Evolutionary conservation across 2,888 invertebrate species (phyloP).

Genomic region (Piscicola geometra): DNA sequence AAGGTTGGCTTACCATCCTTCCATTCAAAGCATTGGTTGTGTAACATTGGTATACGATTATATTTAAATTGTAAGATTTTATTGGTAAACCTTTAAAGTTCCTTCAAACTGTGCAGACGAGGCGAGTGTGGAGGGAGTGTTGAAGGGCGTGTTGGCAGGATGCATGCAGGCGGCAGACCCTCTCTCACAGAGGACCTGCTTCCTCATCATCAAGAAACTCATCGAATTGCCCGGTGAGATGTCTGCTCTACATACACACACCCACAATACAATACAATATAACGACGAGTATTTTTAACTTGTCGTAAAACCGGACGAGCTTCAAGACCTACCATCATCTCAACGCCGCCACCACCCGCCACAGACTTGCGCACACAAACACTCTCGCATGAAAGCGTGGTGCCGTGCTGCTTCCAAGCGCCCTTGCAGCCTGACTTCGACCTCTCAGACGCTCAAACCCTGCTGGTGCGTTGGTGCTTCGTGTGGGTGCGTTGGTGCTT

Average conservation of each 20-base stretch:
- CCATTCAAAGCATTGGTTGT: background rate
- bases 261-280: too few species aligned
- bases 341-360: too few species aligned
- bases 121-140: conserved; percentile 55
- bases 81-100: background rate
- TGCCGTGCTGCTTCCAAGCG: conserved; percentile 60
- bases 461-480: conserved; percentile 47
- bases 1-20: conserved; percentile 45
- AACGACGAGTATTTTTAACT: too few species aligned
- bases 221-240: conserved; percentile 52
- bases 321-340: too few species aligned
- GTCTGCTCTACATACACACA: background rate
- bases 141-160: conserved; percentile 59
- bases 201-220: conserved; percentile 57
- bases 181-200: conserved; percentile 59
- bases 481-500: background rate
- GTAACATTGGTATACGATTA: too few species aligned
- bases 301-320: too few species aligned
- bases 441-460: conserved; percentile 59
- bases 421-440: conserved; percentile 60
- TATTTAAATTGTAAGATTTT: background rate
- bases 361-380: too few species aligned
- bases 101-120: conserved; percentile 51
- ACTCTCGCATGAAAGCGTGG: conserved; percentile 57
- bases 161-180: conserved; percentile 60